phyloP scores from a whole-genome alignment of 2,888 invertebrate species.

The Dynastes hyllus region DNA sequence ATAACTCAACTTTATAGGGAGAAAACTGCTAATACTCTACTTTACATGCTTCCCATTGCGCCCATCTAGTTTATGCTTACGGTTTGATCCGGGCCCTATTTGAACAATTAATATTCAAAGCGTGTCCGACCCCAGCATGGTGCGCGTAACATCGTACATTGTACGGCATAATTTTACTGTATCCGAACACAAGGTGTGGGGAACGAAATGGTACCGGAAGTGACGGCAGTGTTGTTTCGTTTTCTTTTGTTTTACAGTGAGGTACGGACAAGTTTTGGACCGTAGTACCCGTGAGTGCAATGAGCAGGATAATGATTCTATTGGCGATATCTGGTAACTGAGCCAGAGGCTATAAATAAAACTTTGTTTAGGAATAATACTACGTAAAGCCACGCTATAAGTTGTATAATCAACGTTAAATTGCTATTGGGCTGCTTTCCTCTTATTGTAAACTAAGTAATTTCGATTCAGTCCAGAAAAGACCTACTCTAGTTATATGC shows the following conservation, averaged over 20 bases:
- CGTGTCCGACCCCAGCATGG: conserved; percentile 28
- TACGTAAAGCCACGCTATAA: background rate
- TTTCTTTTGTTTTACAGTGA: conserved; percentile 23
- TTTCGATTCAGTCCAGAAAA: background rate
- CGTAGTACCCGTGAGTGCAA: conserved; percentile 14
- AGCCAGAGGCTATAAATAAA: conserved; percentile 2
- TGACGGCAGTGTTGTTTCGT: conserved; percentile 25
- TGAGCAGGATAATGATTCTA: conserved; percentile 8
- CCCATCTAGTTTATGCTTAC: conserved; percentile 19
- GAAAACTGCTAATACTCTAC: conserved; percentile 16
- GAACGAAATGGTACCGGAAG: conserved; percentile 42
- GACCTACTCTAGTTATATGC: background rate
- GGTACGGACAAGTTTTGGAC: conserved; percentile 26
- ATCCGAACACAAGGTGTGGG: conserved; percentile 3
- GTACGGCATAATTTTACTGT: conserved; percentile 27
- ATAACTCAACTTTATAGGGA: conserved; percentile 7
- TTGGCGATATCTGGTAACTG: background rate
- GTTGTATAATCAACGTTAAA: background rate
- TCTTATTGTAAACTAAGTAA: background rate
- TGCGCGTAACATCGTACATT: conserved; percentile 21
- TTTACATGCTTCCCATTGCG: conserved; percentile 3
- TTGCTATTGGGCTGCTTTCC: background rate
- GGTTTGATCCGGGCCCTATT: conserved; percentile 13
- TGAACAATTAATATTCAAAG: conserved; percentile 36
- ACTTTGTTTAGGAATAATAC: conserved; percentile 9